Percentiles rank a stretch among this genome's conserved stretches.
Evolutionary conservation across 2,888 invertebrate genomes (phyloP).

Genomic region (Hedya salicella): DNA sequence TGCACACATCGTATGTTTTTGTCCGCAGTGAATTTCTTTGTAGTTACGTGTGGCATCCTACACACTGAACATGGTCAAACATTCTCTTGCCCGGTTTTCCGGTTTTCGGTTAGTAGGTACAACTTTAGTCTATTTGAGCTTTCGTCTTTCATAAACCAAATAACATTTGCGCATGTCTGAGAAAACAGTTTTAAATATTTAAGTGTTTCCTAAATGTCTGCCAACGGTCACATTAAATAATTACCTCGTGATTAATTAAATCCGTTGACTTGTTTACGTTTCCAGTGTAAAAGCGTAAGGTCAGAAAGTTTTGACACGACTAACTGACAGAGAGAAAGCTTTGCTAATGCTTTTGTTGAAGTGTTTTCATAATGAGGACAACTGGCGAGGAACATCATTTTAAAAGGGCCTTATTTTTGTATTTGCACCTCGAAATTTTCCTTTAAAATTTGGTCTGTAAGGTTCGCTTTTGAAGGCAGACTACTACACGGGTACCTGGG

Average conservation of each 20-base stretch:
- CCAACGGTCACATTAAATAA: not conserved
- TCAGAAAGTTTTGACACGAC: constrained; percentile 19
- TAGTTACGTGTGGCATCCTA: no score
- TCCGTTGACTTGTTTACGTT: not conserved
- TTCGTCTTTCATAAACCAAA: no score
- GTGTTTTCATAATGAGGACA: constrained; percentile 17
- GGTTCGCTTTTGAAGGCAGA: not conserved
- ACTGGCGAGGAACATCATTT: not conserved
- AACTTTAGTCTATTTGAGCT: no score
- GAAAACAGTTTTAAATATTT: not conserved
- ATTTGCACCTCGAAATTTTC: not conserved
- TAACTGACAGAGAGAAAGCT: constrained; percentile 8
- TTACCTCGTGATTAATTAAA: not conserved
- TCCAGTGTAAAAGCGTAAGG: not conserved
- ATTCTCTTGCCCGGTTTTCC: no score
- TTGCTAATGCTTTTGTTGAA: constrained; percentile 1
- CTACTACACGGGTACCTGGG: no score
- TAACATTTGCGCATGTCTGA: no score
- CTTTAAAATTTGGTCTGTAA: not conserved
- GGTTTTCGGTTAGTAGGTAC: no score
- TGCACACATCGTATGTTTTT: no score
- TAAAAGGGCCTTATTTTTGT: not conserved
- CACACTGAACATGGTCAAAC: no score
- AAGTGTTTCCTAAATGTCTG: not conserved
- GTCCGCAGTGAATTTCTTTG: no score